Conservation (phyloP, 2,888 invertebrate species). For the Cryptophagus acutangulus region DNA sequence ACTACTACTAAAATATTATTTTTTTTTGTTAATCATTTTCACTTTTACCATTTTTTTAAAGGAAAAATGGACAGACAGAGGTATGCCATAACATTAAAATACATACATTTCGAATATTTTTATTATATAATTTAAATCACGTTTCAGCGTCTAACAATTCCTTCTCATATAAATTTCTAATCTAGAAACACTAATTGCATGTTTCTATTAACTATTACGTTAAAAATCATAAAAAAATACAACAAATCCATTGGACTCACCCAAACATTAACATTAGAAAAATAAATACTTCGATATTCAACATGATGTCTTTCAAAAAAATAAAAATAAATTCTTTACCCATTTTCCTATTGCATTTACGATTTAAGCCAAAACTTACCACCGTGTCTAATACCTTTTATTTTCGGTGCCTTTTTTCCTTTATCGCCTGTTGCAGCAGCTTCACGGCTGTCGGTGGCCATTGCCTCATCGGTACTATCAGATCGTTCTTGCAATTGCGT, state of each 20-base stretch:
- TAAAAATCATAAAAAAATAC: conserved; percentile 5
- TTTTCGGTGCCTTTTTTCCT: conserved; percentile 41
- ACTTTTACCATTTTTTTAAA: no score
- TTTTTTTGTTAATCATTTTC: neutral
- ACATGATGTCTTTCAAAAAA: neutral
- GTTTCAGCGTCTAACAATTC: no score
- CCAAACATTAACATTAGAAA: conserved; percentile 13
- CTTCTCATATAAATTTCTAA: no score
- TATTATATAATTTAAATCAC: no score
- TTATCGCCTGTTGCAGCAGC: conserved; percentile 55
- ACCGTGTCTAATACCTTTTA: conserved; percentile 60
- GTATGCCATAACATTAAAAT: conserved; percentile 4
- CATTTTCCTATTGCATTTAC: conserved; percentile 22
- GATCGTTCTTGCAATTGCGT: conserved; percentile 60
- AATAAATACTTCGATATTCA: conserved; percentile 2
- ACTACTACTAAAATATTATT: neutral
- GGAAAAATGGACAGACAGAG: no score
- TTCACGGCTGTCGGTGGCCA: conserved; percentile 69
- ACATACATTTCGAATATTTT: no score
- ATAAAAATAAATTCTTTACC: neutral
- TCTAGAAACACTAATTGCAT: conserved; percentile 1
- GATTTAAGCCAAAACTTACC: conserved; percentile 67
- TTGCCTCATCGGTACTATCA: conserved; percentile 80
- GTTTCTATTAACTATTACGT: neutral
- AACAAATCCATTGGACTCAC: conserved; percentile 11